Base-by-base conservation (phyloP, 2,113 vertebrate genomes). In the Saccopteryx leptura region DNA sequence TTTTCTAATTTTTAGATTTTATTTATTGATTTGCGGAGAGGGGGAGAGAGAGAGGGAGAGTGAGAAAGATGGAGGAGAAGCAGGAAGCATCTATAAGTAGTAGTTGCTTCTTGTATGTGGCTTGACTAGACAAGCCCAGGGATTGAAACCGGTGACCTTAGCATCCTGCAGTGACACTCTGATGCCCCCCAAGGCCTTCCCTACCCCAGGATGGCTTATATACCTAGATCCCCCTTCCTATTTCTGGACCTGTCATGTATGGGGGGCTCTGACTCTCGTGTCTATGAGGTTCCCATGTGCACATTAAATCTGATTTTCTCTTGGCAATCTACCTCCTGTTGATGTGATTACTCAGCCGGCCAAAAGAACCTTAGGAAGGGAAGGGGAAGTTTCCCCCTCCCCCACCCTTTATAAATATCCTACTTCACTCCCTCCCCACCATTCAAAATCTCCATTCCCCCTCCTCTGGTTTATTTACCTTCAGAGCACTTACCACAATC, bases 391-490 rank as follows among this genome's bases (percentile, higher is more conserved):
- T 56, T 3, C 28, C 75, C 48, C 48, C 28, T 76, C 48, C 74
- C 74, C 74, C 74, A 76, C 14, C 14, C 19, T 84, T 80, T 88
- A 50, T 75, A 72, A 93, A 89, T 60, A 52, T 80, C 54, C 71
- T 18, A 48, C 26, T 63, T 85, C 58, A 52, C 28, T 21, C 28
- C 52, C 39, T 79, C 48, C 60, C 39, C 5, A 10, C 60, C 56
- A 24, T 10, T 72, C 46, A 79, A 79, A 66, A 81, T 26, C 46
- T 58, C n/a, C 5, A 7, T 58, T 21, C n/a, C 9, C n/a, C 9
- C 52, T 83, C 79, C n/a, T 60, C 78, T n/a, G 24, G 9, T 33
- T 91, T 58, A 46, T 72, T 50, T 84, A 15, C 86, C 66, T 63
- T 79, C 48, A 69, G 13, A 60, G 12, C 39, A 31, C 39, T 81